A percentile compares a stretch with the other conserved stretches of the same genome.
Conservation (phyloP, 2,888 invertebrate species). For the Athalia circularis region DNA sequence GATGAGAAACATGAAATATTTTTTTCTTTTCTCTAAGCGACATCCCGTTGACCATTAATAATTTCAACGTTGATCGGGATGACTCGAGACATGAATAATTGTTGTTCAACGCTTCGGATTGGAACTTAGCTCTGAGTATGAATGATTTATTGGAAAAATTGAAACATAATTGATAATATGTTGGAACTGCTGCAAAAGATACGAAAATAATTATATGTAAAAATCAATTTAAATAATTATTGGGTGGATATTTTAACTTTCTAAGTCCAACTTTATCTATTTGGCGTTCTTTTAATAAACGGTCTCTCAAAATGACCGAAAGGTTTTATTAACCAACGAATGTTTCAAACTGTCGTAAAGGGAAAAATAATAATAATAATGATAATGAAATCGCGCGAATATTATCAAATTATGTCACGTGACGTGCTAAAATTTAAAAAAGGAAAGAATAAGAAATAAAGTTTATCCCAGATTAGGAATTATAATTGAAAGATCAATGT, state of each 20-base stretch:
- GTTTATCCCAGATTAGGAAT: too few relatives aligned
- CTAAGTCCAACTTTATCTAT: slow-evolving; percentile 17
- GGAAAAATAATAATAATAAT: neutral
- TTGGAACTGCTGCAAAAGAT: slow-evolving; percentile 33
- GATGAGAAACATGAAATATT: too few relatives aligned
- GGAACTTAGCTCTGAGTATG: slow-evolving; percentile 20
- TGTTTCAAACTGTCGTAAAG: slow-evolving; percentile 8
- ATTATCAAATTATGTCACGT: slow-evolving; percentile 17
- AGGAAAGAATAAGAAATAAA: neutral
- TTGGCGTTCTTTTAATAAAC: slow-evolving; percentile 15
- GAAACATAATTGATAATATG: slow-evolving; percentile 8
- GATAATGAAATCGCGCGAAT: too few relatives aligned
- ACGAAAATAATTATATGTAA: neutral
- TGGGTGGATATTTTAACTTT: slow-evolving; percentile 27
- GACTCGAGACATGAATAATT: too few relatives aligned
- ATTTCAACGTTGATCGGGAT: neutral
- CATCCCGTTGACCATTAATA: neutral
- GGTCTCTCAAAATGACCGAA: slow-evolving; percentile 21
- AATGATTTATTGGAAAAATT: slow-evolving; percentile 26
- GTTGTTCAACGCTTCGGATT: neutral
- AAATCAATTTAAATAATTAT: neutral
- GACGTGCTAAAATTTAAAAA: slow-evolving; percentile 18
- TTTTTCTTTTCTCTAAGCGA: neutral
- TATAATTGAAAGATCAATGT: too few relatives aligned
- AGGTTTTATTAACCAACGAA: slow-evolving; percentile 44